phyloP scores from a whole-genome alignment of 2,888 invertebrate genomes.

The Lutraria lutraria region DNA sequence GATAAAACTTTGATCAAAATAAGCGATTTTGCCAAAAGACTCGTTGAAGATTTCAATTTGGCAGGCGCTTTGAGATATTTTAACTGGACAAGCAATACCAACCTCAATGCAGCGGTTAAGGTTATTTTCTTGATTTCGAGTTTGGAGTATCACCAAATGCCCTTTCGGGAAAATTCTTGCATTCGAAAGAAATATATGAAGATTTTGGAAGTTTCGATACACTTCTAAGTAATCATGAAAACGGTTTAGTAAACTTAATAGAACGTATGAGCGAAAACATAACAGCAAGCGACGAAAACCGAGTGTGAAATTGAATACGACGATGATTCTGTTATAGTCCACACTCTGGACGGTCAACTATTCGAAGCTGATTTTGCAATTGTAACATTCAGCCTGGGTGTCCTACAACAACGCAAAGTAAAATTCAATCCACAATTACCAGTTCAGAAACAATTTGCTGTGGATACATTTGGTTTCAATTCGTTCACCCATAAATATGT shows the following conservation, averaged over 20 bases:
- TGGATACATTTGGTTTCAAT: slow-evolving; percentile 54
- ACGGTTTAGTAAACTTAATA: slow-evolving; percentile 47
- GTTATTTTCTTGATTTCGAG: slow-evolving; percentile 46
- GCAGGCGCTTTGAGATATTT: slow-evolving; percentile 33
- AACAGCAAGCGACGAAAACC: slow-evolving; percentile 9
- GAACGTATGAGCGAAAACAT: slow-evolving; percentile 28
- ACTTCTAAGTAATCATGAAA: slow-evolving; percentile 43
- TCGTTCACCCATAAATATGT: slow-evolving; percentile 57
- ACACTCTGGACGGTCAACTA: slow-evolving; percentile 41
- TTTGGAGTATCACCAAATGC: slow-evolving; percentile 29
- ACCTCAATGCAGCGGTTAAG: slow-evolving; percentile 52
- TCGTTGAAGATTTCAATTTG: slow-evolving; percentile 37
- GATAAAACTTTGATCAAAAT: not conserved
- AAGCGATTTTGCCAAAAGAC: not conserved
- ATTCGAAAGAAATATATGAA: slow-evolving; percentile 33
- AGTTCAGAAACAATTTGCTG: slow-evolving; percentile 51
- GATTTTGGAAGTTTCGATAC: slow-evolving; percentile 38
- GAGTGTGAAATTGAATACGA: slow-evolving; percentile 46
- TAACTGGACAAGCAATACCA: slow-evolving; percentile 43
- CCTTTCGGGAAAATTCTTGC: slow-evolving; percentile 43
- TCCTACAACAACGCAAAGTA: slow-evolving; percentile 57
- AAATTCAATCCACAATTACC: slow-evolving; percentile 61
- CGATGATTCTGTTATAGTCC: slow-evolving; percentile 43
- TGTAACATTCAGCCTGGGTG: slow-evolving; percentile 68
- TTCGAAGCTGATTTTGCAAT: slow-evolving; percentile 60